phyloP scores from a whole-genome alignment of 2,113 vertebrate genomes.

The Tachysurus fulvidraco region DNA sequence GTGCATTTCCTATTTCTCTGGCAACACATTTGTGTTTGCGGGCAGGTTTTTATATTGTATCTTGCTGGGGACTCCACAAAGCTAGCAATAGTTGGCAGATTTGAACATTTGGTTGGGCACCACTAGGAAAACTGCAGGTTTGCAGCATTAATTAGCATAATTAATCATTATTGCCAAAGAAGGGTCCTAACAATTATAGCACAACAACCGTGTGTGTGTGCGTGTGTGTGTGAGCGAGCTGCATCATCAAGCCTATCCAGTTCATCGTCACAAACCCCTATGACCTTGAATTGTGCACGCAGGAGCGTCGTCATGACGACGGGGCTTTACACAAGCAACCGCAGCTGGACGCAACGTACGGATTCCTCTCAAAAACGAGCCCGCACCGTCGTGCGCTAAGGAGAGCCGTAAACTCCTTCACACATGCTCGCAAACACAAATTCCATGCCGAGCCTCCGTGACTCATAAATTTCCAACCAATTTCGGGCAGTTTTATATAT shows the following conservation, averaged over 20 bases:
- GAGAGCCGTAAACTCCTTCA: conserved; percentile 44
- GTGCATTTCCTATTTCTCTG: neutral
- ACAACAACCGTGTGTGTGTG: neutral
- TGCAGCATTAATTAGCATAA: neutral
- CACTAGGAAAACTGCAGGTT: neutral
- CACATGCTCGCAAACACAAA: neutral
- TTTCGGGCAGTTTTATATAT: neutral
- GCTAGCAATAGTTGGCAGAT: neutral
- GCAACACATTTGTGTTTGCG: no score
- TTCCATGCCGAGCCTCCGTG: conserved; percentile 33
- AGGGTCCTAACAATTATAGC: neutral
- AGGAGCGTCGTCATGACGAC: conserved; percentile 61
- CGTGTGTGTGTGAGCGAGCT: neutral
- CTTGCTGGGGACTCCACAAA: neutral
- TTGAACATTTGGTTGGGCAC: neutral
- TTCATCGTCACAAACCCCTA: conserved; percentile 46
- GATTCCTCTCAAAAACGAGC: conserved; percentile 52
- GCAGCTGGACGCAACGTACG: conserved; percentile 60
- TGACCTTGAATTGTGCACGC: conserved; percentile 65
- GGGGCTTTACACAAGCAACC: conserved; percentile 57
- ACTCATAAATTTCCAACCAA: conserved; percentile 42
- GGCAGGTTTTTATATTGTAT: neutral
- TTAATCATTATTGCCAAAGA: neutral
- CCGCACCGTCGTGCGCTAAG: conserved; percentile 32
- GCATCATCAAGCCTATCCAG: conserved; percentile 41